These are phyloP conservation scores for Setipinna tenuifilis DNA, from an alignment of 2,797 vertebrate species.

Conservation along the genomic window DNA sequence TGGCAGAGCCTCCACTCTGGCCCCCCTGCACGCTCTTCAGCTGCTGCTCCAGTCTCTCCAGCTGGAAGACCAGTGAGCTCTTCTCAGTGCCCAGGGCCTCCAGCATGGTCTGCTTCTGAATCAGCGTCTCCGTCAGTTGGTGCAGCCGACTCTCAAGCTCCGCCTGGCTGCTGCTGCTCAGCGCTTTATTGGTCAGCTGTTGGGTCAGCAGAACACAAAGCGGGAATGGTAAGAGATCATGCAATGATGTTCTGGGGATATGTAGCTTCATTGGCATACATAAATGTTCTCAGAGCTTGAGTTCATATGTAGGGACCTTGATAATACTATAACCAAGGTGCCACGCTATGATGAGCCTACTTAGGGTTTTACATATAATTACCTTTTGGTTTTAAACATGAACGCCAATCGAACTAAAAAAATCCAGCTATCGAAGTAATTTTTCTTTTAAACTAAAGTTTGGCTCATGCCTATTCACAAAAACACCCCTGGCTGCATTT, in stretches of 20 bases:
- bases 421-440: too few relatives aligned
- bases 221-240: not conserved
- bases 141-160: slow-evolving; percentile 95
- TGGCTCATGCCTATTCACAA: too few relatives aligned
- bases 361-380: too few relatives aligned
- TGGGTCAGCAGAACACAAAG: not conserved
- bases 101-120: slow-evolving; percentile 98
- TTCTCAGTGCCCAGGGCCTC: slow-evolving; percentile 97
- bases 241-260: not conserved
- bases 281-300: too few relatives aligned
- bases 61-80: slow-evolving; percentile 91
- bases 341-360: too few relatives aligned
- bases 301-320: too few relatives aligned
- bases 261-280: not conserved
- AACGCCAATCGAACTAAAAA: too few relatives aligned
- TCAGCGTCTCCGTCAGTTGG: slow-evolving; percentile 95
- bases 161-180: slow-evolving; percentile 90
- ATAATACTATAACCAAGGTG: too few relatives aligned
- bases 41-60: slow-evolving; percentile 93
- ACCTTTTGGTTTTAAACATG: too few relatives aligned
- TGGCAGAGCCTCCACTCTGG: slow-evolving; percentile 76
- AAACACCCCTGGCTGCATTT: too few relatives aligned
- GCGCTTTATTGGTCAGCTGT: slow-evolving; percentile 93
- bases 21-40: slow-evolving; percentile 81
- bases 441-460: too few relatives aligned